Percentiles rank a stretch among this genome's conserved stretches.
Evolutionary conservation across 2,113 vertebrate genomes (phyloP).

Genomic region (Anarhynchus alexandrinus): DNA sequence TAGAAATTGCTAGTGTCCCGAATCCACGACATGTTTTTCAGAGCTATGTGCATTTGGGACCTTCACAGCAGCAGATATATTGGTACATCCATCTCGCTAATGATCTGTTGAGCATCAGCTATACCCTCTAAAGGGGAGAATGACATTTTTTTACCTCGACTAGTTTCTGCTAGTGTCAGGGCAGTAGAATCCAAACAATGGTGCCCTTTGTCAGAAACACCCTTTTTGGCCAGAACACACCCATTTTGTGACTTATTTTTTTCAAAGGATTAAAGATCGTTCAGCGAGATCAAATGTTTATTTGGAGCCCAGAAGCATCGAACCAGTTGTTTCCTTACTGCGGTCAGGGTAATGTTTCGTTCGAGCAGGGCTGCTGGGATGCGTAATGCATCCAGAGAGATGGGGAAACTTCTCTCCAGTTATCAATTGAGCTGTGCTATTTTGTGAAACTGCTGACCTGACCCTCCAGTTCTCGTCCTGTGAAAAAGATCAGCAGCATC

Average conservation of each 20-base stretch:
- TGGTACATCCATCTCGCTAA: conserved; percentile 50
- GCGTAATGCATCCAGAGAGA: background rate
- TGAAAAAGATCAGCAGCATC: background rate
- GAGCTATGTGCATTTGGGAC: conserved; percentile 37
- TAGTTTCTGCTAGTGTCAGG: background rate
- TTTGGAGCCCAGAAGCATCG: background rate
- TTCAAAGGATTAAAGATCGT: background rate
- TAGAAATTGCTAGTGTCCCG: background rate
- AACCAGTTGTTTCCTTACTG: background rate
- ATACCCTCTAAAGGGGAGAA: conserved; percentile 25
- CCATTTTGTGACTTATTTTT: background rate
- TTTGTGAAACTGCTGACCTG: background rate
- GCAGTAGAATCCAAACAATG: background rate
- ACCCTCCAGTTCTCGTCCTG: background rate
- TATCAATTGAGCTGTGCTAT: background rate
- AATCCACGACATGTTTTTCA: conserved; percentile 23
- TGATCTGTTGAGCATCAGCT: conserved; percentile 56
- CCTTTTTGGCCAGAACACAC: background rate
- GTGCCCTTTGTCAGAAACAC: background rate
- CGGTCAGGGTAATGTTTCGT: background rate
- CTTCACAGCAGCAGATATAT: conserved; percentile 57
- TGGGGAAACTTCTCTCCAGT: background rate
- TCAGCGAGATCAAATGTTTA: background rate
- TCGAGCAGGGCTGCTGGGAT: background rate
- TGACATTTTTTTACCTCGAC: background rate